Evolutionary conservation across 2,113 vertebrate genomes (phyloP).

Genomic region (Pluvianellus socialis): DNA sequence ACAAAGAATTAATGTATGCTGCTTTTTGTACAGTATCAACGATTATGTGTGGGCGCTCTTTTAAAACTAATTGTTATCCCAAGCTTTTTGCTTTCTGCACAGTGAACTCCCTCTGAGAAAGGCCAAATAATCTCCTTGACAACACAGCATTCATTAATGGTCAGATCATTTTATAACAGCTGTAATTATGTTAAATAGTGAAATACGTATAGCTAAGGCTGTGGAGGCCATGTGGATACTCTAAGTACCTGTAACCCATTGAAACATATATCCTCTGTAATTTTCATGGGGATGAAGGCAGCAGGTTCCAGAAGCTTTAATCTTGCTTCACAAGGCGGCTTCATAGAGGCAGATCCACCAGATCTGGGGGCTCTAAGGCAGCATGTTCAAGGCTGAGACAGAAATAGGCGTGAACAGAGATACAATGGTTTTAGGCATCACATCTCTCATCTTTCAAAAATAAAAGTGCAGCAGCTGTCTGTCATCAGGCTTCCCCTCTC

Average conservation of each 20-base stretch:
- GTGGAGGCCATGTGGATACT: background rate
- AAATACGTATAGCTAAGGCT: background rate
- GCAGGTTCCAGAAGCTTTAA: background rate
- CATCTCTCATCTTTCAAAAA: background rate
- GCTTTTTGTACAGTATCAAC: background rate
- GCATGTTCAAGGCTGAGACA: background rate
- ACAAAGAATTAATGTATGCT: background rate
- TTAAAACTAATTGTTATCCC: background rate
- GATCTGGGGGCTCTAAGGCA: background rate
- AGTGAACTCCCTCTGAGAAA: background rate
- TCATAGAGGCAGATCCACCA: background rate
- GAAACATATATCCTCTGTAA: background rate
- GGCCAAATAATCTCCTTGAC: conserved; percentile 35
- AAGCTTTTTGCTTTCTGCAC: background rate
- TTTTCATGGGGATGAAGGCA: background rate
- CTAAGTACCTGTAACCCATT: background rate
- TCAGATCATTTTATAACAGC: background rate
- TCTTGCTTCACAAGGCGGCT: background rate
- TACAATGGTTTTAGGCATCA: background rate
- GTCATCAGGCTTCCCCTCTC: background rate
- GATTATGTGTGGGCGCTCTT: background rate
- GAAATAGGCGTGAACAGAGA: background rate
- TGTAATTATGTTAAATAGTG: background rate
- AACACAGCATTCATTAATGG: background rate
- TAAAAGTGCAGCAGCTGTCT: background rate